Conservation (phyloP, 2,888 invertebrate genomes). For the Cetonia aurata region DNA sequence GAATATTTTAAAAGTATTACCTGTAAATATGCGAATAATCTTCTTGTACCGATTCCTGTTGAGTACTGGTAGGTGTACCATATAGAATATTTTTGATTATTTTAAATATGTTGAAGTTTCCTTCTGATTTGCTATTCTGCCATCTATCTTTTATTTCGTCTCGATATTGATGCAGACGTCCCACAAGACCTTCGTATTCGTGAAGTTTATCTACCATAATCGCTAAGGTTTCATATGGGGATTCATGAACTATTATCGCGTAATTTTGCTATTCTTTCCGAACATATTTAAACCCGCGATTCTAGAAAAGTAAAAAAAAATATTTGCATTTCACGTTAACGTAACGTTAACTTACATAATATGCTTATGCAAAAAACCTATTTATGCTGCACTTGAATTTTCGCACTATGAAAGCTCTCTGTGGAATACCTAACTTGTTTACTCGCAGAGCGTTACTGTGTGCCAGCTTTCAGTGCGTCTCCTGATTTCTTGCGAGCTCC, state of each 20-base stretch:
- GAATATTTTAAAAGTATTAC: constrained; percentile 63
- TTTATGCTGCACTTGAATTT: no score
- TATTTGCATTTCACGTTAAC: no score
- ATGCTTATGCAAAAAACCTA: no score
- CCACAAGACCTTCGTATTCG: constrained; percentile 82
- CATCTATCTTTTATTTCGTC: constrained; percentile 76
- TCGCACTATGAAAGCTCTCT: no score
- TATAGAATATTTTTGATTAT: constrained; percentile 66
- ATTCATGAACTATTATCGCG: constrained; percentile 8
- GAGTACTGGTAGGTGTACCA: constrained; percentile 58
- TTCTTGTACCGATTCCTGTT: constrained; percentile 62
- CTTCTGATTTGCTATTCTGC: constrained; percentile 73
- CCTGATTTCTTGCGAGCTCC: constrained; percentile 25
- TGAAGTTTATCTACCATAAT: constrained; percentile 82
- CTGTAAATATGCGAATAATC: constrained; percentile 78
- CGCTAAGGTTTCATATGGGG: constrained; percentile 17
- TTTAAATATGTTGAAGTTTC: constrained; percentile 70
- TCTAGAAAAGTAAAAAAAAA: no score
- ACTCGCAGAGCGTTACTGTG: constrained; percentile 24
- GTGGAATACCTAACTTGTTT: constrained; percentile 15
- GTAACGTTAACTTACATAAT: no score
- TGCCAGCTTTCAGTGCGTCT: constrained; percentile 19
- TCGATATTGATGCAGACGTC: constrained; percentile 77
- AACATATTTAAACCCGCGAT: no score
- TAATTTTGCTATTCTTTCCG: neutral